Evolutionary conservation across 64 coral and sea anemone species (phyloP), one percentile per base, ranked within the genome.

Genomic region (Orbicella faveolata): DNA sequence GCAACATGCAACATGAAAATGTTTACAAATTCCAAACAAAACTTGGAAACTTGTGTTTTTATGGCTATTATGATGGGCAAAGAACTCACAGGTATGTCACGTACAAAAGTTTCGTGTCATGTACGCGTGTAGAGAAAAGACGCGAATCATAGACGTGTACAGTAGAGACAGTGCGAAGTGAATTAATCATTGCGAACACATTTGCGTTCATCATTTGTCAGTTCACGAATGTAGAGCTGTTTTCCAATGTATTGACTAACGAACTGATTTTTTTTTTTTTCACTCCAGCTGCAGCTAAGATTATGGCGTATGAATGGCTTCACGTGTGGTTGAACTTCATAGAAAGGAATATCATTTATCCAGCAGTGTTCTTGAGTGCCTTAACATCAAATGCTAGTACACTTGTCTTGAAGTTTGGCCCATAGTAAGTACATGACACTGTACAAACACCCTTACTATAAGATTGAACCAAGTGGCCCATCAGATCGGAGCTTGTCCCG

Each of bases 241-340:
- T 39, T 79, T 79, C 7, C 26, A 10, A 37, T 9, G 34, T 51
- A 13, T 79, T 12, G 48, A 20, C 37, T 44, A 2, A 67, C 3
- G 35, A 16, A 20, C 23, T 10, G 8, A 12, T 5, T 19, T 63
- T 91, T 34, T 34, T 13, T 6, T 91, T 13, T 6, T 91, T 16
- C 39, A 48, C 2, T 91, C 16, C 83, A 99, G 97, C 90, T 77
- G 88, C 97, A 53, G 94, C 97, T 3, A 99, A 99, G 85, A 89
- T 99, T 67, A 95, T 99, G 94, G 63, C 80, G 23, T 87, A 86
- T 48, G 97, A 99, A 33, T 93, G 95, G 87, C 79, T 89, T 83
- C 91, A 95, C 8, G 97, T 99, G 12, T 99, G 94, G 97, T 19
- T 99, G 73, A 96, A 93, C 79, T 99, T 95, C 44, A 61, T 96